A percentile compares a stretch with the other conserved stretches of the same genome.
Conservation (phyloP, 2,888 invertebrate genomes). For the Rhabditoides inermis region DNA sequence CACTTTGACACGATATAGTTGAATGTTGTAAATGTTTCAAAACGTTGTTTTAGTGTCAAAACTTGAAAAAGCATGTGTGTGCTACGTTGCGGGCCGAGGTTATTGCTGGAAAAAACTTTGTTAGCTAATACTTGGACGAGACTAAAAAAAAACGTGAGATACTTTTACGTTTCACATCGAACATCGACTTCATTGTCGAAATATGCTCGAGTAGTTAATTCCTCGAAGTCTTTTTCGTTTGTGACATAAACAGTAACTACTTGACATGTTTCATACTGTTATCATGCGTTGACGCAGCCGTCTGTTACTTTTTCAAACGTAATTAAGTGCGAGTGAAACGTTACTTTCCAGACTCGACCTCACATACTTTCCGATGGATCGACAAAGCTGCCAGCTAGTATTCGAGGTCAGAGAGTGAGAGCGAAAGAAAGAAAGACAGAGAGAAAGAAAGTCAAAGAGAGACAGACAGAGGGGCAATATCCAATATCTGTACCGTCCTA, state of each 20-base stretch:
- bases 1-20: no score
- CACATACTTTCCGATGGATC: constrained; percentile 48
- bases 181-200: no score
- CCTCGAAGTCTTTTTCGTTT: no score
- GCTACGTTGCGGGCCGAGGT: neutral
- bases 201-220: no score
- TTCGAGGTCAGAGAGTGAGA: constrained; percentile 36
- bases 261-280: no score
- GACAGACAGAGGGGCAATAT: constrained; percentile 9
- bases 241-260: no score
- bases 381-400: constrained; percentile 49
- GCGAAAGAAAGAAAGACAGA: neutral
- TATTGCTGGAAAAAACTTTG: neutral
- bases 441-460: constrained; percentile 5
- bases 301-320: no score
- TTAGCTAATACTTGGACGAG: neutral
- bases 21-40: no score
- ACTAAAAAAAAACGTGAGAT: constrained; percentile 3
- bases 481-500: constrained; percentile 1
- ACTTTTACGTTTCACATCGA: no score
- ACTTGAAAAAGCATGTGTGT: neutral
- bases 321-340: no score
- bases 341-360: constrained; percentile 7
- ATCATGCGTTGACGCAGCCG: no score
- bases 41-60: neutral